These are phyloP conservation scores for Achroia grisella DNA, from an alignment of 1,140 invertebrate species.

Conservation along the genomic window DNA sequence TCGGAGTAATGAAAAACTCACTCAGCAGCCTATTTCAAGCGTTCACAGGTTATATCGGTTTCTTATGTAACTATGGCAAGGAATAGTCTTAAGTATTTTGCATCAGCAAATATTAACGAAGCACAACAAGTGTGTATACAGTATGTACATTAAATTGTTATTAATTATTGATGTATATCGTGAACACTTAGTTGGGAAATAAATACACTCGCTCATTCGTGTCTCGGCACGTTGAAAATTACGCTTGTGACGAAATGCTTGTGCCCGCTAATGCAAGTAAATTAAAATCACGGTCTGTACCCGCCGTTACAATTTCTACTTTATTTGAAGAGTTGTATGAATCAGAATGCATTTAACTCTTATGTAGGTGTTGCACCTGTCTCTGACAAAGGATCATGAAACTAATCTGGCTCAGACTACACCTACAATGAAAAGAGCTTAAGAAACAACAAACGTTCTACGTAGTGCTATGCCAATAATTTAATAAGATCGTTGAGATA, in stretches of 20 bases:
- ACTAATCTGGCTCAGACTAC: conserved; percentile 36
- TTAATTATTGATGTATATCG: too few species aligned
- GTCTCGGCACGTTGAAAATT: conserved; percentile 18
- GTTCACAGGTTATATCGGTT: too few species aligned
- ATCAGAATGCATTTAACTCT: conserved; percentile 25
- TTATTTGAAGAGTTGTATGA: neutral
- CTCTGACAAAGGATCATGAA: conserved; percentile 48
- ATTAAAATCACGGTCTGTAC: conserved; percentile 27
- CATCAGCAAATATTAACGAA: too few species aligned
- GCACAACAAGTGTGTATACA: too few species aligned
- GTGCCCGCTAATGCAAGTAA: conserved; percentile 43
- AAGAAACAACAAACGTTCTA: conserved; percentile 29
- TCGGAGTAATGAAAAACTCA: too few species aligned
- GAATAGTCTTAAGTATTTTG: too few species aligned
- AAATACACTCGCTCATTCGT: conserved; percentile 11
- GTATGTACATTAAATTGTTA: too few species aligned
- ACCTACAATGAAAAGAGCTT: conserved; percentile 28
- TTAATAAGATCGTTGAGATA: conserved; percentile 58
- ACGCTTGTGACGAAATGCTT: conserved; percentile 42
- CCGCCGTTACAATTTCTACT: conserved; percentile 17
- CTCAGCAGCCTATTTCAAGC: too few species aligned
- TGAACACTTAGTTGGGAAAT: conserved; percentile 25
- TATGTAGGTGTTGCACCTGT: conserved; percentile 45
- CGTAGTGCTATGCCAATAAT: conserved; percentile 39
- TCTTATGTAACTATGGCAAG: too few species aligned